phyloP scores from a whole-genome alignment of 2,888 invertebrate genomes.

The Sarcophaga carnaria region DNA sequence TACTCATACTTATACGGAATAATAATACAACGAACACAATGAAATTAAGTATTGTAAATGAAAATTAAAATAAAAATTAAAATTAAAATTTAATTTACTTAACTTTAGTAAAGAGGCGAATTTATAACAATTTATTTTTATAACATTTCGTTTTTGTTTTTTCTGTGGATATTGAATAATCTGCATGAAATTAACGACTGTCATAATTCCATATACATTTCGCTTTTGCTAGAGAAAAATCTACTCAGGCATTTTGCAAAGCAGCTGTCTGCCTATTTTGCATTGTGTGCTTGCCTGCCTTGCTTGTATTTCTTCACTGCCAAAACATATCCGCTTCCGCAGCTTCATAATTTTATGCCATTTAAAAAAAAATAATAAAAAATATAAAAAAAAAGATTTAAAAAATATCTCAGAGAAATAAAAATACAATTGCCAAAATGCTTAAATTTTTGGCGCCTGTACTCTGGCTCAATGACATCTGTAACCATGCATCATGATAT shows the following conservation, averaged over 20 bases:
- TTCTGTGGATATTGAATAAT: constrained; percentile 27
- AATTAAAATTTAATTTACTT: constrained; percentile 33
- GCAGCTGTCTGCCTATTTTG: constrained; percentile 59
- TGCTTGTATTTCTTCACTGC: constrained; percentile 59
- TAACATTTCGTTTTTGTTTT: neutral
- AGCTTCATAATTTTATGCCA: constrained; percentile 65
- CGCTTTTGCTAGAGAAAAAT: constrained; percentile 15
- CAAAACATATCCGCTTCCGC: constrained; percentile 69
- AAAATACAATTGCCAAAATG: constrained; percentile 69
- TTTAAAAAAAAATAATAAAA: constrained; percentile 41
- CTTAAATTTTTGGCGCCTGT: constrained; percentile 70
- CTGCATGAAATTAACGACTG: constrained; percentile 63
- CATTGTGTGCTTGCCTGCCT: constrained; percentile 17
- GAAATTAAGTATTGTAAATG: neutral
- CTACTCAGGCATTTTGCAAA: constrained; percentile 26
- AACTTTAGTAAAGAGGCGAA: neutral
- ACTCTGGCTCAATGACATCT: constrained; percentile 65
- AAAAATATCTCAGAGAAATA: constrained; percentile 1
- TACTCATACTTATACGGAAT: neutral
- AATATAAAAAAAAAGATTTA: neutral
- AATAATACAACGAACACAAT: neutral
- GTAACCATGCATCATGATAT: constrained; percentile 61
- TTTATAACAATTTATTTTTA: too few relatives aligned
- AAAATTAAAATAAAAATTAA: constrained; percentile 1
- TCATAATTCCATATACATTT: constrained; percentile 39